Conservation (phyloP, 2,888 invertebrate genomes). For the Byasa hedistus region DNA sequence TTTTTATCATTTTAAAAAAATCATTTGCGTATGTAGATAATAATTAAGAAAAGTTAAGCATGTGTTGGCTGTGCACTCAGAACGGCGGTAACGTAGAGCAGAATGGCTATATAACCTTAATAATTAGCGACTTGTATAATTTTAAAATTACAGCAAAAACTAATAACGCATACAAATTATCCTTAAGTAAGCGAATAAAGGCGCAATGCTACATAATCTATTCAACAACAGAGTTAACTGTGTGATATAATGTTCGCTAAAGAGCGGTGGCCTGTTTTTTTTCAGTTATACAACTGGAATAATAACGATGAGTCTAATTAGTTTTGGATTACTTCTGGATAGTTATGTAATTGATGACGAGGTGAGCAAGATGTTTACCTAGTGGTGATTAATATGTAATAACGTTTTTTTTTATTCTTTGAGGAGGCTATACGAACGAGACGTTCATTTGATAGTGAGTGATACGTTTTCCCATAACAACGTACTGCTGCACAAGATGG, state of each 20-base stretch:
- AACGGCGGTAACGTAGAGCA: conserved; percentile 5
- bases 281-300: conserved; percentile 3
- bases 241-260: conserved; percentile 17
- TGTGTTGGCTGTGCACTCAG: background rate
- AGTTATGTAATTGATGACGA: conserved; percentile 16
- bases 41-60: background rate
- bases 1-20: background rate
- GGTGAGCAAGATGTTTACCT: no score
- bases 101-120: conserved; percentile 9
- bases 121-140: conserved; percentile 29
- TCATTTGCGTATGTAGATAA: background rate
- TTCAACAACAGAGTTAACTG: conserved; percentile 1
- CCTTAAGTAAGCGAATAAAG: conserved; percentile 12
- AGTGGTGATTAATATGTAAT: background rate
- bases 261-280: conserved; percentile 6
- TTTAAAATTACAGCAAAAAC: conserved; percentile 17
- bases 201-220: conserved; percentile 13
- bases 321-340: conserved; percentile 18
- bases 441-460: no score
- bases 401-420: no score
- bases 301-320: conserved; percentile 5
- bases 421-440: no score
- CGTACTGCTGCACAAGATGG: no score
- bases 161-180: conserved; percentile 21
- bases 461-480: no score